Conservation (phyloP, 2,888 invertebrate genomes). For the Synergus umbraculus region DNA sequence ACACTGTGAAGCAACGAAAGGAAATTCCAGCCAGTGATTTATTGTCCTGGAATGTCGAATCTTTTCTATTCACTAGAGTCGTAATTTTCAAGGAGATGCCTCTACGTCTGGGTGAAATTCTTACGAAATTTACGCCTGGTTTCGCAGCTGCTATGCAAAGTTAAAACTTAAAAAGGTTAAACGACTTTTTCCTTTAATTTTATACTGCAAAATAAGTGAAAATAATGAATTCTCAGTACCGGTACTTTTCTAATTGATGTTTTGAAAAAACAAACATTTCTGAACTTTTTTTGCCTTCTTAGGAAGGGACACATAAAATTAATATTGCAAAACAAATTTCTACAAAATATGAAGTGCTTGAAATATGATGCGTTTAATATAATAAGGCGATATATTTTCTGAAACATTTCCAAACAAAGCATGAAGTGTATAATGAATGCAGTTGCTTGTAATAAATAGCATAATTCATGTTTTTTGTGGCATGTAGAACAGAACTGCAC, state of each 20-base stretch:
- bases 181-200: neutral
- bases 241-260: neutral
- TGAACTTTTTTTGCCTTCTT: neutral
- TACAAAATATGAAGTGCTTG: slow-evolving; percentile 13
- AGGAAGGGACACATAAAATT: neutral
- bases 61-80: slow-evolving; percentile 24
- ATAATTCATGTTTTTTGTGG: slow-evolving; percentile 38
- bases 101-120: slow-evolving; percentile 27
- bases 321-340: neutral
- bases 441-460: slow-evolving; percentile 31
- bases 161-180: neutral
- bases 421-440: slow-evolving; percentile 23
- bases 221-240: neutral
- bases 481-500: slow-evolving; percentile 16
- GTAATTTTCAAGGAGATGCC: slow-evolving; percentile 21
- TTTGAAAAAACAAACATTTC: neutral
- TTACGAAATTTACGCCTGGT: slow-evolving; percentile 7
- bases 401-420: slow-evolving; percentile 34
- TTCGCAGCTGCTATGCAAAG: neutral
- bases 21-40: slow-evolving; percentile 34
- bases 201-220: neutral
- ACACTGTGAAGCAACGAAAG: slow-evolving; percentile 5
- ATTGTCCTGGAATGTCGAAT: slow-evolving; percentile 34
- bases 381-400: slow-evolving; percentile 35
- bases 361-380: neutral